Evolutionary conservation across 2,797 vertebrate species (phyloP).

Genomic region (Poeciliopsis turneri): DNA sequence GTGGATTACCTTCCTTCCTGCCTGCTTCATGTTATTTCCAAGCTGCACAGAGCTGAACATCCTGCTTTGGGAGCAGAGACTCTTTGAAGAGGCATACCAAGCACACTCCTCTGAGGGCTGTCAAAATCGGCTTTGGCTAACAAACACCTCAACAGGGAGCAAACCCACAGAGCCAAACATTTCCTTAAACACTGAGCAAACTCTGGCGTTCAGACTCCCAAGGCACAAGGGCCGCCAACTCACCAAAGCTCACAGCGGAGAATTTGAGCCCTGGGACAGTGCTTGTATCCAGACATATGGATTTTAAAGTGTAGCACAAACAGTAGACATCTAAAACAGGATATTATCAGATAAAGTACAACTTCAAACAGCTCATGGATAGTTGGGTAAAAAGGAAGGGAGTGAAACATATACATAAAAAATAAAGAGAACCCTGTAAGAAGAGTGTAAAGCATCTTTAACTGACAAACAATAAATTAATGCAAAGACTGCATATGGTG

Average conservation of each 20-base stretch:
- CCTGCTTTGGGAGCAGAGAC: constrained; percentile 74
- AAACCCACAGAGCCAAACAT: constrained; percentile 56
- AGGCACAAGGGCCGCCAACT: constrained; percentile 30
- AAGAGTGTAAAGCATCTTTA: neutral
- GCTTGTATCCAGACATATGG: constrained; percentile 19
- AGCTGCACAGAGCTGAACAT: constrained; percentile 77
- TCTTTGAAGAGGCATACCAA: constrained; percentile 78
- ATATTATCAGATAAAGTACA: neutral
- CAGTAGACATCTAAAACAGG: neutral
- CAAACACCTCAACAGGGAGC: constrained; percentile 74
- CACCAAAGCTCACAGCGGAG: constrained; percentile 21
- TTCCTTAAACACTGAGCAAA: constrained; percentile 69
- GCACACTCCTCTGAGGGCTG: constrained; percentile 64
- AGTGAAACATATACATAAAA: constrained; percentile 5
- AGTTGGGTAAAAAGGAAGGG: constrained; percentile 9
- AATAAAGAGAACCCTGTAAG: neutral
- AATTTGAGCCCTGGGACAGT: constrained; percentile 23
- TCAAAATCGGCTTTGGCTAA: constrained; percentile 70
- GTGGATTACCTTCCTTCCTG: constrained; percentile 83
- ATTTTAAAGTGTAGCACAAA: neutral
- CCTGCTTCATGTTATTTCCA: constrained; percentile 71
- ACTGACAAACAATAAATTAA: neutral
- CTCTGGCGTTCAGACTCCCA: constrained; percentile 44
- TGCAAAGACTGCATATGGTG: neutral
- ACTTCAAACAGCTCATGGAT: constrained; percentile 7